Conservation (phyloP, 2,113 vertebrate species). For the Pollachius pollachius region DNA sequence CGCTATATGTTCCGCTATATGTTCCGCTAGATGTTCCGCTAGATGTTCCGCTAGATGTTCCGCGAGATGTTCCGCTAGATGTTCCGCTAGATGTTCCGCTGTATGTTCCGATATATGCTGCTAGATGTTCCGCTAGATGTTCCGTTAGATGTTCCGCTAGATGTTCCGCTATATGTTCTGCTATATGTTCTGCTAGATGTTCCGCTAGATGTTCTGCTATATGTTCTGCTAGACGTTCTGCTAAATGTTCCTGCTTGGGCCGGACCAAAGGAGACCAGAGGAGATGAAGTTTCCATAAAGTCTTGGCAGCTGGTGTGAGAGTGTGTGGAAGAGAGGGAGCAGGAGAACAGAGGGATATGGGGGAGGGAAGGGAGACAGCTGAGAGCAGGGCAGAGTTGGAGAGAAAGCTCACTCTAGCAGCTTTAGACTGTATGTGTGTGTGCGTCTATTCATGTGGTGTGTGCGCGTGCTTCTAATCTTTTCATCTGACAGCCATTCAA, state of each 20-base stretch:
- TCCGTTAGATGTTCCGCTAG: no score
- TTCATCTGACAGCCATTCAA: no score
- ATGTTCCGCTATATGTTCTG: no score
- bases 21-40: no score
- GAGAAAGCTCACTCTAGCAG: neutral
- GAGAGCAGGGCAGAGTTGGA: neutral
- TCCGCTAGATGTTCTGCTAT: conserved; percentile 36
- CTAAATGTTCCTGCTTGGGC: conserved; percentile 48
- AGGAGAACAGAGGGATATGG: neutral
- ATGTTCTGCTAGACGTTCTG: conserved; percentile 46
- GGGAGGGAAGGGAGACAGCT: neutral
- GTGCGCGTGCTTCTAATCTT: neutral
- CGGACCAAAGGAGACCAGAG: conserved; percentile 60
- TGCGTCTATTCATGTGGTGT: conserved; percentile 8
- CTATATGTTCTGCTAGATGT: no score
- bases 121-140: no score
- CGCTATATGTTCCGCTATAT: no score
- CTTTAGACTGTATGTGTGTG: neutral
- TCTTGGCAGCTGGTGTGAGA: conserved; percentile 59
- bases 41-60: no score
- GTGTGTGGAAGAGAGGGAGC: conserved; percentile 31
- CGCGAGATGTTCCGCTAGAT: no score
- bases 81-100: no score
- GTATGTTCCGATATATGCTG: no score
- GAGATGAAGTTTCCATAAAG: conserved; percentile 57